These are phyloP conservation scores for Bos indicus DNA, from an alignment of 2,113 vertebrate species.

Conservation along the genomic window DNA sequence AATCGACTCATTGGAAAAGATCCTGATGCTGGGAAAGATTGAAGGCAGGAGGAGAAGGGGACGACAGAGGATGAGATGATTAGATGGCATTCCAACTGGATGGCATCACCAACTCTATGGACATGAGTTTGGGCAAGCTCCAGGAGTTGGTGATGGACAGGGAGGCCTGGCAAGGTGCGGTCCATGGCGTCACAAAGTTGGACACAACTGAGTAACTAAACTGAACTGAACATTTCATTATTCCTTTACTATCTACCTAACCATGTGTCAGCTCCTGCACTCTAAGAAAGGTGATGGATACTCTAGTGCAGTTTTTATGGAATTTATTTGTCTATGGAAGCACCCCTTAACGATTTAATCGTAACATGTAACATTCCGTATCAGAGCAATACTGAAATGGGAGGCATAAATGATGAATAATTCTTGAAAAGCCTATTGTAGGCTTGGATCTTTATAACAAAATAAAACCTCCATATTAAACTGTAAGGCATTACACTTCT, in stretches of 20 bases:
- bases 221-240: neutral
- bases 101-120: neutral
- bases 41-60: neutral
- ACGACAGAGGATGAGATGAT: neutral
- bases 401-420: conserved; percentile 12
- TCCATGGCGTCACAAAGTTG: neutral
- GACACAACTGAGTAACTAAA: neutral
- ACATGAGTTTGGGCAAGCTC: neutral
- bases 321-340: neutral
- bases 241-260: neutral
- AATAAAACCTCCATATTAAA: conserved; percentile 45
- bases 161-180: neutral
- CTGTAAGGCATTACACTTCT: conserved; percentile 22
- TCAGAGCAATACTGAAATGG: neutral
- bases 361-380: neutral
- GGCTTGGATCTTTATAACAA: conserved; percentile 23
- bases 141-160: neutral
- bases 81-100: neutral
- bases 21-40: neutral
- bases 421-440: conserved; percentile 29
- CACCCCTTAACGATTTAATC: neutral
- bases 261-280: neutral
- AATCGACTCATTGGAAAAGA: neutral
- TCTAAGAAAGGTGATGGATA: neutral
- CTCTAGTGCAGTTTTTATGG: neutral